Evolutionary conservation across 2,888 invertebrate species (phyloP), one percentile per base, ranked within the genome.

Genomic region (Corbicula japonica): DNA sequence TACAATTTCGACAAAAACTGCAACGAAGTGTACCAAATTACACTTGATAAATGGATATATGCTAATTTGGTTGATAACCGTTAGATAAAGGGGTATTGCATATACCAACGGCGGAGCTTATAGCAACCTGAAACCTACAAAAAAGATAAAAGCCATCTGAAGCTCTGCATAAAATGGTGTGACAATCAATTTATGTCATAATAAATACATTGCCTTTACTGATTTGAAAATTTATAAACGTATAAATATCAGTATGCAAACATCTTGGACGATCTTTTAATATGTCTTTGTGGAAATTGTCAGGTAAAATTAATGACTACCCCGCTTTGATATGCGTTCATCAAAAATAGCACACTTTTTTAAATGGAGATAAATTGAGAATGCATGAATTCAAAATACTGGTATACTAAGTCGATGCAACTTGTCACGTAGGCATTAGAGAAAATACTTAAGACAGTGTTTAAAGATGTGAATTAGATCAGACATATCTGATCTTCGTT

Each of bases 41-140:
- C 80, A 68, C 63, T 75, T 80, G 80, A 80, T 75, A 71, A 76
- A 80, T 80, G 75, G 68, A 48, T 48, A 35, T 80, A 80, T 80
- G 80, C 70, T 71, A 80, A 80, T 80, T 71, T 68, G 6, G 38
- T 34, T 44, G 72, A 75, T 75, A 75, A 76, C 44, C 54, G 44
- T 61, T 58, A 60, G 73, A 74, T 74, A 74, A 35, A 28, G 26
- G 18, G 65, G 70, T 65, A 50, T 76, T 41, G 58, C 32, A 44
- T 70, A 65, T n/a, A 56, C 76, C 48, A 58, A 63, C 63, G 63
- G 76, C 30, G 18, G 60, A 26, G 34, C 58, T 34, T 30, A 12
- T 44, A 32, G 76, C 63, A 76, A 76, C 28, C 3, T n/a, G 60
- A 74, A 46, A 35, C 66, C 34, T 48, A 26, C 18, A 34, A 44